Conservation (phyloP, 2,113 vertebrate genomes). For the Noturus placidus region DNA sequence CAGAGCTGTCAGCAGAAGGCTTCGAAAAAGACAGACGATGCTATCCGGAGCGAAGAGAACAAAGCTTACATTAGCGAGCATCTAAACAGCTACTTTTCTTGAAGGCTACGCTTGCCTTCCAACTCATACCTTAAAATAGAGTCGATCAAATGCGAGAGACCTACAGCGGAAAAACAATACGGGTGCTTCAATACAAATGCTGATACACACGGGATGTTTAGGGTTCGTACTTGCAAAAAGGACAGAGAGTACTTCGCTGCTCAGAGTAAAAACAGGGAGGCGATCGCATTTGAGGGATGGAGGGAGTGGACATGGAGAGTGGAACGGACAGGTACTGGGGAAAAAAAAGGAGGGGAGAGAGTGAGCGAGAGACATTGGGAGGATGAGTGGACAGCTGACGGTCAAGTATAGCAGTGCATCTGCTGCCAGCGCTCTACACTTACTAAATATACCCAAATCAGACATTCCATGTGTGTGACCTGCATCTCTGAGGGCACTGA, state of each 20-base stretch:
- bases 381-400: slow-evolving; percentile 64
- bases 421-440: slow-evolving; percentile 64
- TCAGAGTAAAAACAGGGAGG: background rate
- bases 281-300: background rate
- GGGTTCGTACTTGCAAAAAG: background rate
- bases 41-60: background rate
- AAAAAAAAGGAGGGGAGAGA: background rate
- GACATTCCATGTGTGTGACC: slow-evolving; percentile 48
- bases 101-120: no score
- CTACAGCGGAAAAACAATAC: background rate
- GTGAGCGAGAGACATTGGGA: slow-evolving; percentile 15
- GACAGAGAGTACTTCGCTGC: background rate
- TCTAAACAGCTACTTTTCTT: no score
- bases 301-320: slow-evolving; percentile 1
- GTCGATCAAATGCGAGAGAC: background rate
- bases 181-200: background rate
- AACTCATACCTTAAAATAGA: background rate
- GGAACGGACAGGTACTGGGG: slow-evolving; percentile 48
- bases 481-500: background rate
- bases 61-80: no score
- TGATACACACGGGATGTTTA: background rate
- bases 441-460: slow-evolving; percentile 73
- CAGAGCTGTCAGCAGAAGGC: background rate
- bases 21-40: background rate
- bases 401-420: slow-evolving; percentile 71